A percentile compares a stretch with the other conserved stretches of the same genome.
These are phyloP conservation scores for Sardina pilchardus DNA, from an alignment of 2,113 vertebrate genomes.

Conservation along the genomic window DNA sequence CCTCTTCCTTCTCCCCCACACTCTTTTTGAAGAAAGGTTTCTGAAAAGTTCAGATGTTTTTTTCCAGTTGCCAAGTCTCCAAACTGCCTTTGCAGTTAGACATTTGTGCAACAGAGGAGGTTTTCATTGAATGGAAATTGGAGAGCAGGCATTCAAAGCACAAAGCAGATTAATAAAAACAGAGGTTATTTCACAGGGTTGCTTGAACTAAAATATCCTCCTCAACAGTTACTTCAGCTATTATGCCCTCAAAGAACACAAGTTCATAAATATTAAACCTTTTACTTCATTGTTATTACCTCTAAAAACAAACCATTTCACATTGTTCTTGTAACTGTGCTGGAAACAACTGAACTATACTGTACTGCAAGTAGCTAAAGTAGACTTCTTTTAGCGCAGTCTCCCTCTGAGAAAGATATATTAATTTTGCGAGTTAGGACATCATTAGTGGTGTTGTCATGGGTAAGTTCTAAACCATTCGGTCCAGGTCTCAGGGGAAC, in stretches of 20 bases:
- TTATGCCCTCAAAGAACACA: too few relatives aligned
- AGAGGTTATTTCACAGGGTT: not conserved
- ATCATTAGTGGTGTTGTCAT: not conserved
- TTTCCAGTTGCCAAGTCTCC: constrained; percentile 10
- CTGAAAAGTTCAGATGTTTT: not conserved
- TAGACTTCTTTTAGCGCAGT: not conserved
- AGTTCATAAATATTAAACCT: not conserved
- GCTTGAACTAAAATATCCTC: not conserved
- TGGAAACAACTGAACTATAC: not conserved
- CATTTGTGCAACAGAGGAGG: not conserved
- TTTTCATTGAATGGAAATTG: not conserved
- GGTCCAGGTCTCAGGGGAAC: not conserved
- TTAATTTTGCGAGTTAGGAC: not conserved
- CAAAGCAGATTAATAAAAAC: not conserved
- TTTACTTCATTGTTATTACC: not conserved
- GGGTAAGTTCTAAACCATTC: not conserved
- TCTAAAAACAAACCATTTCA: not conserved
- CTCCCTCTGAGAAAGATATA: not conserved
- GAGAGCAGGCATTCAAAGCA: not conserved
- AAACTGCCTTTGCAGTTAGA: constrained; percentile 3
- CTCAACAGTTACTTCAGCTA: too few relatives aligned
- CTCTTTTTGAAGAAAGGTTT: not conserved
- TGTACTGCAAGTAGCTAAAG: not conserved
- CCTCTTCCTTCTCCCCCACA: constrained; percentile 1
- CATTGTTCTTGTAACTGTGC: not conserved